A percentile compares a stretch with the other conserved stretches of the same genome.
Conservation (phyloP, 2,888 invertebrate genomes). For the Crioceris asparagi region DNA sequence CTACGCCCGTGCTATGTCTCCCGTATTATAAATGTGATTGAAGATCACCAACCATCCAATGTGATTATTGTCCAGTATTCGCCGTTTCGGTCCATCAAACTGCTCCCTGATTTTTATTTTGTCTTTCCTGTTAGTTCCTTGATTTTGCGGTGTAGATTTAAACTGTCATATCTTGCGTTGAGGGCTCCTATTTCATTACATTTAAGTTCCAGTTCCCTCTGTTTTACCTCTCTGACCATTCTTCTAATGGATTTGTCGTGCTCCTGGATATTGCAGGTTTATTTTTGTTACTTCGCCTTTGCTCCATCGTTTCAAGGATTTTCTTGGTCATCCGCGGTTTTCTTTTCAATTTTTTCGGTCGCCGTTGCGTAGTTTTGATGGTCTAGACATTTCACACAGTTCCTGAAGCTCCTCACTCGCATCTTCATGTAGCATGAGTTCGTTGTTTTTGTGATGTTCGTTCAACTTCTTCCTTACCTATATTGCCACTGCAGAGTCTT, state of each 20-base stretch:
- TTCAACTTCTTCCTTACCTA: too few species aligned
- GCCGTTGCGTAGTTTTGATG: too few species aligned
- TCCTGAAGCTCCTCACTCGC: too few species aligned
- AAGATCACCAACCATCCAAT: neutral
- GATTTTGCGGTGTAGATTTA: neutral
- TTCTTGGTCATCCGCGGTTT: neutral
- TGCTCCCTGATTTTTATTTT: neutral
- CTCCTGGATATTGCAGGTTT: neutral
- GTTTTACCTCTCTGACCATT: neutral
- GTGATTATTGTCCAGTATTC: neutral
- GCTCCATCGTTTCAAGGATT: neutral
- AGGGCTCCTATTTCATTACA: neutral
- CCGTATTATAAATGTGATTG: neutral
- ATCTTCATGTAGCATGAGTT: too few species aligned
- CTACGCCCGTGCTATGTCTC: neutral
- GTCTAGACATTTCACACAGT: too few species aligned
- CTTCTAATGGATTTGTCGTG: neutral
- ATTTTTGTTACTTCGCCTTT: neutral
- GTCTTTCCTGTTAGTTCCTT: neutral
- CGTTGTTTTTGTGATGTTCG: too few species aligned
- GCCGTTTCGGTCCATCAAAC: neutral
- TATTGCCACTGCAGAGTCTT: too few species aligned
- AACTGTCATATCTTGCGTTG: neutral
- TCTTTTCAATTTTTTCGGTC: neutral
- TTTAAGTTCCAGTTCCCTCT: neutral